Base-by-base conservation (phyloP, 2,888 invertebrate species). In the Calameuta idolon region DNA sequence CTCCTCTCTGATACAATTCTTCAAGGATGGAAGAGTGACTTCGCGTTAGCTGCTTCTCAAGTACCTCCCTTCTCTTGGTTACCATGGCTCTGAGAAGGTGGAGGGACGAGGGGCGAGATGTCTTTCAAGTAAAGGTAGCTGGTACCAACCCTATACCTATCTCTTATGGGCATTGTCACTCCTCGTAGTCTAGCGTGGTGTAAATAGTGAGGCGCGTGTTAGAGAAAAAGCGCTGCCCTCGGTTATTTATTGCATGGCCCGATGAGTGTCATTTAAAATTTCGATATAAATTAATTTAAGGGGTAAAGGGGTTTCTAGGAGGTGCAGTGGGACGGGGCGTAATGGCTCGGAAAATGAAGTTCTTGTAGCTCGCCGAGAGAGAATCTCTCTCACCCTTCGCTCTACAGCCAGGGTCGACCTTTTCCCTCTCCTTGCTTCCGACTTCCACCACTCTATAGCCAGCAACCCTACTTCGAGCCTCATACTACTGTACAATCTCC, bases 301-400 rank as follows among this genome's bases (percentile, higher is more conserved):
- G 85, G 86, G 84, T 82, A 87, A 89, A 87, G 87, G 87, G 87
- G 87, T 88, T 87, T 87, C 79, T 81, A 82, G 82, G 83, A 79
- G 82, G 81, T 83, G 85, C 82, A 81, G 87, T 86, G 85, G 88
- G 85, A 87, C 85, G 89, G 84, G 87, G 82, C 87, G 89, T 90
- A 90, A 90, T 90, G 90, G 90, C 87, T 89, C 81, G 90, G 90
- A 90, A 90, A 90, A 90, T 90, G 89, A 90, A 90, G 89, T 90
- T 90, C 90, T 90, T 87, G 89, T 88, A 88, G 87, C 88, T 82
- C 80, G 83, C 87, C 84, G 83, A 79, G 86, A 84, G 87, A 83
- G 87, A 87, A 83, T 86, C 84, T 81, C 83, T 73, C 78, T 77
- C 79, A 75, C 75, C 34, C 71, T 69, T 33, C 78, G 40, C 77